These are phyloP conservation scores for Ginglymostoma cirratum DNA, from an alignment of 2,113 vertebrate genomes.

Conservation along the genomic window DNA sequence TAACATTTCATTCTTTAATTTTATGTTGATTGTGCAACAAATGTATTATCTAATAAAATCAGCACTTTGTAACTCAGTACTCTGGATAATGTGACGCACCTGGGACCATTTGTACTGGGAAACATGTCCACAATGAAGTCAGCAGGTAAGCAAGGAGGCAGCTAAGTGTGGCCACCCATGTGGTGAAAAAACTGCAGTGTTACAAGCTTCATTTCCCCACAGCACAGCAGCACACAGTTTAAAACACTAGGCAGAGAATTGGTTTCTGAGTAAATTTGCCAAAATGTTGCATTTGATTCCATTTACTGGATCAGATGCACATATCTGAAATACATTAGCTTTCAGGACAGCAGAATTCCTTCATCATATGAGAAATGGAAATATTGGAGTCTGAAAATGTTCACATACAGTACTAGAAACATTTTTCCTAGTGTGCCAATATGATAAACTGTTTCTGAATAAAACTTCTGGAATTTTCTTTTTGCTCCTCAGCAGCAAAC, in stretches of 20 bases:
- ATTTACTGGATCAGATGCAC: conserved; percentile 11
- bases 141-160: conserved; percentile 32
- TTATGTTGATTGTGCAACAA: conserved; percentile 34
- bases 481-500: conserved; percentile 18
- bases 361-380: conserved; percentile 34
- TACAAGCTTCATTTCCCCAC: conserved; percentile 35
- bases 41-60: conserved; percentile 9
- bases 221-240: conserved; percentile 35
- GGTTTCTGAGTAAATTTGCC: conserved; percentile 28
- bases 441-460: not conserved
- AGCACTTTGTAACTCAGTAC: conserved; percentile 36
- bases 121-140: conserved; percentile 37
- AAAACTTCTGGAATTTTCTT: conserved; percentile 6
- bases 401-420: conserved; percentile 33
- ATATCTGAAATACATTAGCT: conserved; percentile 14
- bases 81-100: conserved; percentile 36
- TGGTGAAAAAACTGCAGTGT: conserved; percentile 34
- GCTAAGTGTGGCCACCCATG: conserved; percentile 24
- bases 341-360: conserved; percentile 32
- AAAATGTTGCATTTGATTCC: conserved; percentile 31
- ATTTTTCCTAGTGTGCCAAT: conserved; percentile 28
- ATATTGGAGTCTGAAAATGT: not conserved
- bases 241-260: conserved; percentile 22
- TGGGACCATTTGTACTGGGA: conserved; percentile 36
- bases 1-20: conserved; percentile 11